Percentiles rank a stretch among this genome's conserved stretches.
phyloP scores from a whole-genome alignment of 2,888 invertebrate genomes.

The Torymus aiolomorphi region DNA sequence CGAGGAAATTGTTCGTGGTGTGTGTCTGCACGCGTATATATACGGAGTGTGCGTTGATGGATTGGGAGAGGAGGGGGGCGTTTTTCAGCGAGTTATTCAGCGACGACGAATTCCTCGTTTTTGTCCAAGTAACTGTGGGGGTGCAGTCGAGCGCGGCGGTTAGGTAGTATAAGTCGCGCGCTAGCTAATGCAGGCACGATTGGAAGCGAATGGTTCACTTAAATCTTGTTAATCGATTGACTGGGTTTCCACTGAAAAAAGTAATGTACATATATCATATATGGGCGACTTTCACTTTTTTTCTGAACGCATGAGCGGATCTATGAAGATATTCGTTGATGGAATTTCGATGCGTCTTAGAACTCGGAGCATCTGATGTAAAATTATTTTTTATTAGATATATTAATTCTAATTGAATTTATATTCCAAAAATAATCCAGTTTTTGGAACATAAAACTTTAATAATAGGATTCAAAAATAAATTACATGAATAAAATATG shows the following conservation, averaged over 20 bases:
- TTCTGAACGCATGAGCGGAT: not conserved
- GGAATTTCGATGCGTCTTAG: not conserved
- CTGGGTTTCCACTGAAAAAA: slow-evolving; percentile 17
- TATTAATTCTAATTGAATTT: too few relatives aligned
- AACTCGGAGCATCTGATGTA: too few relatives aligned
- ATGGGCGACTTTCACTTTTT: not conserved
- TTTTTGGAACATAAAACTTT: too few relatives aligned
- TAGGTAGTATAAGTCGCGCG: not conserved
- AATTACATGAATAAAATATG: too few relatives aligned
- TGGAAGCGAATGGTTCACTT: slow-evolving; percentile 50
- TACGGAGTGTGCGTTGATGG: too few relatives aligned
- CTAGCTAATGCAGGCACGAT: slow-evolving; percentile 38
- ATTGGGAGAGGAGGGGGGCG: not conserved
- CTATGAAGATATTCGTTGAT: not conserved
- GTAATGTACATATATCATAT: slow-evolving; percentile 3
- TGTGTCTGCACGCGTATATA: too few relatives aligned
- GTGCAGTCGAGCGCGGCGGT: slow-evolving; percentile 6
- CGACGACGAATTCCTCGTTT: not conserved
- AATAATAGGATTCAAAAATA: too few relatives aligned
- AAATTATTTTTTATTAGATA: too few relatives aligned
- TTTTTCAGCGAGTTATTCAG: not conserved
- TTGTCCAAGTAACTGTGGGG: not conserved
- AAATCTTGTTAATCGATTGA: slow-evolving; percentile 52
- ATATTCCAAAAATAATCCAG: too few relatives aligned
- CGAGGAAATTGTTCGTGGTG: slow-evolving; percentile 13